Base-by-base conservation (phyloP, 2,797 vertebrate genomes). In the Notolabrus celidotus region DNA sequence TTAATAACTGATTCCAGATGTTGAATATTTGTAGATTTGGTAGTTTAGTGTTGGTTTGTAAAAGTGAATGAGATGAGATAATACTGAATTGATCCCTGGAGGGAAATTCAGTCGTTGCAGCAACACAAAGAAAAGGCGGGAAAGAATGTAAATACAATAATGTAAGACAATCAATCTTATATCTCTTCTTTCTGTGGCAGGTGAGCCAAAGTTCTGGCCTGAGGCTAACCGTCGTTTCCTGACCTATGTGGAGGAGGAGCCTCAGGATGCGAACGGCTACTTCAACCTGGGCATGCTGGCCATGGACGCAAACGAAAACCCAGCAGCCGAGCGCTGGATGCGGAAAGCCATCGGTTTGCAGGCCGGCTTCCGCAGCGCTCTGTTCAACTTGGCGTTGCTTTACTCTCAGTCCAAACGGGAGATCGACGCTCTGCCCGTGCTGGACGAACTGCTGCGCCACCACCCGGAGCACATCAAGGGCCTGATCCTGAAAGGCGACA, bases 281-380 rank as follows among this genome's bases (percentile, higher is more conserved):
- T 99, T 99, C 90, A 99, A 99, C 88, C 94, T 99, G 33, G 98
- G 98, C 58, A 99, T 99, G 98, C 92, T 99, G 63, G 97, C 97
- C 50, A 99, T 99, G 97, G 98, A 99, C 52, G 96, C 96, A 57
- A 95, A 95, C 53, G 96, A 97, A 72, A 96, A 98, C 23, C 70
- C 16, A 0, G 97, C 95, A 50, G 97, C 98, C 0, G 98, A 99
- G 88, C 91, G 87, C 3, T 99, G 98, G 98, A 98, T 99, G 97
- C 96, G 95, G 46, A 95, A 96, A 89, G 97, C 98, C 82, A 97
- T 99, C 64, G 86, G 86, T 1, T 75, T 99, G 65, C 97, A 99
- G 63, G 88, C 94, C 0, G 96, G 96, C 58, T 99, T 99, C 90
- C 94, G 98, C 83, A 99, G 97, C 55, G 98, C 98, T 53, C 90